phyloP scores from a whole-genome alignment of 2,797 vertebrate species.

The Tokudaia tokunoshimensis region DNA sequence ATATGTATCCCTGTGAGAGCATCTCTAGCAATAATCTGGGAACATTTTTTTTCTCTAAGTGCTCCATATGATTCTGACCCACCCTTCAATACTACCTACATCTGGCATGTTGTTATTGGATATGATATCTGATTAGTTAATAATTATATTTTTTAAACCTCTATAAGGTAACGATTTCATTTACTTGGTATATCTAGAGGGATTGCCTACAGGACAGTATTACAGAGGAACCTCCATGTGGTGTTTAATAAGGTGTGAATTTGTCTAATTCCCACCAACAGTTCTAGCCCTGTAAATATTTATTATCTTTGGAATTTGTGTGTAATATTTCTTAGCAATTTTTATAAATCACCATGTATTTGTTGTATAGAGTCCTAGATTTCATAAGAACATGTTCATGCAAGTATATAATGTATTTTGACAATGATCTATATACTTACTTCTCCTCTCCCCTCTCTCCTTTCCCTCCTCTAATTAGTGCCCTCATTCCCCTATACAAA shows the following conservation, averaged over 20 bases:
- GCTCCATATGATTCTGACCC: background rate
- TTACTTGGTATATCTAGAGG: background rate
- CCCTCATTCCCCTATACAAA: background rate
- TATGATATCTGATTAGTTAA: background rate
- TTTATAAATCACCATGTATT: background rate
- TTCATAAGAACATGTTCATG: background rate
- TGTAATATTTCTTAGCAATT: background rate
- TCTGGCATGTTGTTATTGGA: background rate
- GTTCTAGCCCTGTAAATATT: background rate
- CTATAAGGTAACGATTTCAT: background rate
- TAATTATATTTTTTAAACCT: background rate
- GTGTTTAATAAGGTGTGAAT: background rate
- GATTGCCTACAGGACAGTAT: background rate
- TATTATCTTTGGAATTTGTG: background rate
- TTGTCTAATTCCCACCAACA: background rate
- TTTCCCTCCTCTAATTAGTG: background rate
- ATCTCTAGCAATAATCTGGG: background rate
- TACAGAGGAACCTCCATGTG: background rate
- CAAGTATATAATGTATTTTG: background rate
- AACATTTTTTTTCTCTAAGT: background rate
- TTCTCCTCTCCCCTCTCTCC: rapidly evolving
- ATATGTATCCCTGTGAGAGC: background rate
- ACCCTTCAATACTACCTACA: background rate
- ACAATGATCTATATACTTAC: background rate
- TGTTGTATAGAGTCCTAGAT: background rate